A percentile compares a stretch with the other conserved stretches of the same genome.
Conservation (phyloP, 2,113 vertebrate genomes). For the Cynoglossus semilaevis region DNA sequence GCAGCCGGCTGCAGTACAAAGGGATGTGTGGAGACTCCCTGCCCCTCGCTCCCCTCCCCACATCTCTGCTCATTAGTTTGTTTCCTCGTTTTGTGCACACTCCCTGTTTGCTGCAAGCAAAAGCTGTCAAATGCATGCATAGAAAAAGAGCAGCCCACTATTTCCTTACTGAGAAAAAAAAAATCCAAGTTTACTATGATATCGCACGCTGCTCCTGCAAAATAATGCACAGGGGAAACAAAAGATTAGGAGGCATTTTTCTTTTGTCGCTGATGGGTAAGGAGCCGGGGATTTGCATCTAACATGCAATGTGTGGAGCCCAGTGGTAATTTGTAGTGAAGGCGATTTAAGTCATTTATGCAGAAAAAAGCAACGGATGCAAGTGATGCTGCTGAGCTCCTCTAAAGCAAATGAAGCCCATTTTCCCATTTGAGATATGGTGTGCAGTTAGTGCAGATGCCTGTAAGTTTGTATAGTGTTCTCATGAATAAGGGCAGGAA, state of each 20-base stretch:
- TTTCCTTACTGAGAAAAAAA: constrained; percentile 59
- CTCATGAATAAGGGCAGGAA: too few relatives aligned
- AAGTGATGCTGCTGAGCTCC: too few relatives aligned
- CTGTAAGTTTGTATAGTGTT: background rate
- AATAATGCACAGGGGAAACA: constrained; percentile 27
- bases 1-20: constrained; percentile 22
- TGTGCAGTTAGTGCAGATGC: background rate
- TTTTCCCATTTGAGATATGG: background rate
- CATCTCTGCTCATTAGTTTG: constrained; percentile 72
- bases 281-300: constrained; percentile 10
- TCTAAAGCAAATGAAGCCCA: too few relatives aligned
- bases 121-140: constrained; percentile 65
- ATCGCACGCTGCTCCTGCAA: constrained; percentile 43
- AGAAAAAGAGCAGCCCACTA: constrained; percentile 39
- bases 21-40: constrained; percentile 23
- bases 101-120: constrained; percentile 61
- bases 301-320: constrained; percentile 5
- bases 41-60: constrained; percentile 23
- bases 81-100: constrained; percentile 52
- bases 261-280: constrained; percentile 23
- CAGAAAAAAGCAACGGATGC: too few relatives aligned
- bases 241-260: constrained; percentile 6
- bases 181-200: constrained; percentile 36
- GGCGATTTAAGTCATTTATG: background rate
- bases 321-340: constrained; percentile 19